These are phyloP conservation scores for Elachura formosa DNA, from an alignment of 2,113 vertebrate genomes.

Conservation along the genomic window DNA sequence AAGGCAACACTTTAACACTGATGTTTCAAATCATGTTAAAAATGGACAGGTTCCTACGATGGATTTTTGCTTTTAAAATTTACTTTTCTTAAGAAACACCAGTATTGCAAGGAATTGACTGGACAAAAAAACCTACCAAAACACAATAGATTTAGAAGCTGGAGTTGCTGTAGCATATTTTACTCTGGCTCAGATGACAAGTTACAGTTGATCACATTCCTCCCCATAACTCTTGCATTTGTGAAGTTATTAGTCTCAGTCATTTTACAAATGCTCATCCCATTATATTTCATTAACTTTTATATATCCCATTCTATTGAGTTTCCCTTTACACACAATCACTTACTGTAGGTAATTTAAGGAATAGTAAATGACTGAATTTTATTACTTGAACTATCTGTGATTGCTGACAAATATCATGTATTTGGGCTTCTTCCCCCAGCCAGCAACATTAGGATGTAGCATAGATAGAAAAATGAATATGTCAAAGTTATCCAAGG, in stretches of 20 bases:
- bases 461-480: neutral
- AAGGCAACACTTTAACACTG: neutral
- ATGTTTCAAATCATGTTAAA: neutral
- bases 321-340: neutral
- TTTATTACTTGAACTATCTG: neutral
- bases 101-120: neutral
- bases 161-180: neutral
- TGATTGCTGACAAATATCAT: neutral
- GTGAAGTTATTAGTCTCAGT: neutral
- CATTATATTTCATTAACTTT: neutral
- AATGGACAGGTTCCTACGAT: neutral
- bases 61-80: neutral
- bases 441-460: neutral
- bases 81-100: neutral
- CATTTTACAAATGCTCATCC: neutral
- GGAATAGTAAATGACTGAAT: neutral
- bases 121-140: neutral
- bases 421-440: neutral
- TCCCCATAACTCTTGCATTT: neutral
- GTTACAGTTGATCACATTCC: neutral
- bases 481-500: neutral
- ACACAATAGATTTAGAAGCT: neutral
- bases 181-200: neutral
- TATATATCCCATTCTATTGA: neutral
- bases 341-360: rapidly evolving